phyloP scores from a whole-genome alignment of 1,140 invertebrate species.

The Temnothorax nylanderi region DNA sequence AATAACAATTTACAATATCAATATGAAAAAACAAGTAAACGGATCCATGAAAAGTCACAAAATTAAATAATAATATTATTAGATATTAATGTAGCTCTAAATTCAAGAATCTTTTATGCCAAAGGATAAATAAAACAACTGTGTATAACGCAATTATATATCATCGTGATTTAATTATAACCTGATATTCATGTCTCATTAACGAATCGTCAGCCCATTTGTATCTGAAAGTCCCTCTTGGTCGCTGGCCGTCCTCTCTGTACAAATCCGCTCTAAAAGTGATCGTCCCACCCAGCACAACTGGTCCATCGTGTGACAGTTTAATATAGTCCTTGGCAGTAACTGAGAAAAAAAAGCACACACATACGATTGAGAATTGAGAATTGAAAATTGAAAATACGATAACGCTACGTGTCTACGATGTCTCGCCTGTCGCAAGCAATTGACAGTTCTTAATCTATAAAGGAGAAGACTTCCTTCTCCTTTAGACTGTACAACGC shows the following conservation, averaged over 20 bases:
- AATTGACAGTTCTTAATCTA: background rate
- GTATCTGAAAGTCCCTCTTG: conserved; percentile 83
- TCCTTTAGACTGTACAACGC: too few relatives aligned
- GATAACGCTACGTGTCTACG: background rate
- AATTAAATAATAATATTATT: background rate
- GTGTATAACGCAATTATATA: background rate
- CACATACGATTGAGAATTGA: too few relatives aligned
- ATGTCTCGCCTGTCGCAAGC: too few relatives aligned
- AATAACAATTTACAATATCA: background rate
- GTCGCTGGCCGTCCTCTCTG: conserved; percentile 79
- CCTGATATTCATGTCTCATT: conserved; percentile 84
- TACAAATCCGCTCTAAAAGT: conserved; percentile 88
- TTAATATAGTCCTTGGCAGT: conserved; percentile 74
- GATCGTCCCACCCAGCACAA: conserved; percentile 88
- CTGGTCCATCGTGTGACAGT: conserved; percentile 87
- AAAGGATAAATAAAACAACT: background rate
- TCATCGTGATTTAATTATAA: conserved; percentile 73
- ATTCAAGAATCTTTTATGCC: background rate
- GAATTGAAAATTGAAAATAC: background rate
- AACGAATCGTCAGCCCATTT: conserved; percentile 87
- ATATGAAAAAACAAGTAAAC: background rate
- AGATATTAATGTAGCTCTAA: background rate
- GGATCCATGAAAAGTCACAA: background rate
- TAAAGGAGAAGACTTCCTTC: too few relatives aligned
- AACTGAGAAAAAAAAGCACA: conserved; percentile 73